Conservation (phyloP, 2,888 invertebrate species). For the Eupeodes luniger region DNA sequence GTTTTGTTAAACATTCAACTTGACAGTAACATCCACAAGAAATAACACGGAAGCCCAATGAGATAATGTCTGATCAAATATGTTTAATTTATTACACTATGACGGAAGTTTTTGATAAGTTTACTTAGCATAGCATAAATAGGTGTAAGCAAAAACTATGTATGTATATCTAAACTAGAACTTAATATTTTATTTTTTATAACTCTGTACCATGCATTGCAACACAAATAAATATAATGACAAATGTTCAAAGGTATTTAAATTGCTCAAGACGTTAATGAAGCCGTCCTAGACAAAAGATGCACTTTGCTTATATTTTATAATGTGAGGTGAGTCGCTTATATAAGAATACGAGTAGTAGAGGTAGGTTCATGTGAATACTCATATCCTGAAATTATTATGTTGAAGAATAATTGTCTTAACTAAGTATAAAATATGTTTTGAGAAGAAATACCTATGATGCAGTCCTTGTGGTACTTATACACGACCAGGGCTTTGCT, state of each 20-base stretch:
- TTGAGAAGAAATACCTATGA: constrained; percentile 64
- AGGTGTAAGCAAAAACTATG: too few relatives aligned
- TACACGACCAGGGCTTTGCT: constrained; percentile 67
- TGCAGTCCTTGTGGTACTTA: constrained; percentile 63
- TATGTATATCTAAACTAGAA: not conserved
- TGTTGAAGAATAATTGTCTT: constrained; percentile 73
- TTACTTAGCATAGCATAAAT: too few relatives aligned
- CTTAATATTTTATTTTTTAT: not conserved
- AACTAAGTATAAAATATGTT: constrained; percentile 70
- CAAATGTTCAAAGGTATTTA: constrained; percentile 30
- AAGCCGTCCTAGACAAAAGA: constrained; percentile 61
- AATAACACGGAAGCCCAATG: too few relatives aligned
- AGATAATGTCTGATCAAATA: too few relatives aligned
- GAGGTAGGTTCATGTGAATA: constrained; percentile 45
- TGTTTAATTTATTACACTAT: too few relatives aligned
- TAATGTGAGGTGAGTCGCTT: constrained; percentile 51
- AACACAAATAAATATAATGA: not conserved
- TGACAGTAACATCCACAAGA: too few relatives aligned
- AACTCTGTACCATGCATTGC: not conserved
- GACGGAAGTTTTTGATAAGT: too few relatives aligned
- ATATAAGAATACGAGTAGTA: constrained; percentile 50
- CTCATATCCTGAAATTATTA: constrained; percentile 72
- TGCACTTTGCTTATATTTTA: constrained; percentile 57
- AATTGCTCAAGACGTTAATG: constrained; percentile 60
- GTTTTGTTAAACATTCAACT: too few relatives aligned